Evolutionary conservation across 2,888 invertebrate species (phyloP).

Genomic region (Dynastes tityus): DNA sequence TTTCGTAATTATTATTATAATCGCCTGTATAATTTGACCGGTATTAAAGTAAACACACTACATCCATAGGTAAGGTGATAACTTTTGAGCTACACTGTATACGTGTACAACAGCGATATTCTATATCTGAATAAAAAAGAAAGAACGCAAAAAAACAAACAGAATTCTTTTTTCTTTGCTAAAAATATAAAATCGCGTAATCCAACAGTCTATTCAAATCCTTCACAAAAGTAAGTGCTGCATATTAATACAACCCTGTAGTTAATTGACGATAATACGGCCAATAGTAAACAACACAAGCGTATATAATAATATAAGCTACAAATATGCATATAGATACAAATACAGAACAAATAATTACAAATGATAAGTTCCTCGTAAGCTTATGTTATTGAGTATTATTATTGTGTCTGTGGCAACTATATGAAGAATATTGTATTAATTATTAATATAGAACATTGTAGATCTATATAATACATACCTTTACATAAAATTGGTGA

Average conservation of each 20-base stretch:
- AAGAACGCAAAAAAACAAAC: neutral
- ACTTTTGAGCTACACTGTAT: too few relatives aligned
- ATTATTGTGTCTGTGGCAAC: neutral
- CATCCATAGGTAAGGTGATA: too few relatives aligned
- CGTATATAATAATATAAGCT: constrained; percentile 7
- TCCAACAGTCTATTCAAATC: too few relatives aligned
- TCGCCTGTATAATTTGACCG: too few relatives aligned
- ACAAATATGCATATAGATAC: neutral
- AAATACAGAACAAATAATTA: constrained; percentile 38
- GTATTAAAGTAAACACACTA: too few relatives aligned
- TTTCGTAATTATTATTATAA: too few relatives aligned
- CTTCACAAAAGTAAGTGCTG: too few relatives aligned
- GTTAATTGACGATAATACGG: constrained; percentile 13
- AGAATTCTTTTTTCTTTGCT: neutral
- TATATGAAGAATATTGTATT: neutral
- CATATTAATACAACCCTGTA: constrained; percentile 17
- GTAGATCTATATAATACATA: too few relatives aligned
- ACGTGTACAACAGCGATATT: too few relatives aligned
- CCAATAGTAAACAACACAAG: constrained; percentile 2
- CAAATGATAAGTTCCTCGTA: constrained; percentile 12
- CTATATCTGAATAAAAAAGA: too few relatives aligned
- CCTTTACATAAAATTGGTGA: too few relatives aligned
- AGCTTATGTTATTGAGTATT: neutral
- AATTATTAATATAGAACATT: too few relatives aligned
- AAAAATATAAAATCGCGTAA: neutral